A percentile compares a stretch with the other conserved stretches of the same genome.
Evolutionary conservation across 2,113 vertebrate genomes (phyloP).

Genomic region (Ceyx margarethae): DNA sequence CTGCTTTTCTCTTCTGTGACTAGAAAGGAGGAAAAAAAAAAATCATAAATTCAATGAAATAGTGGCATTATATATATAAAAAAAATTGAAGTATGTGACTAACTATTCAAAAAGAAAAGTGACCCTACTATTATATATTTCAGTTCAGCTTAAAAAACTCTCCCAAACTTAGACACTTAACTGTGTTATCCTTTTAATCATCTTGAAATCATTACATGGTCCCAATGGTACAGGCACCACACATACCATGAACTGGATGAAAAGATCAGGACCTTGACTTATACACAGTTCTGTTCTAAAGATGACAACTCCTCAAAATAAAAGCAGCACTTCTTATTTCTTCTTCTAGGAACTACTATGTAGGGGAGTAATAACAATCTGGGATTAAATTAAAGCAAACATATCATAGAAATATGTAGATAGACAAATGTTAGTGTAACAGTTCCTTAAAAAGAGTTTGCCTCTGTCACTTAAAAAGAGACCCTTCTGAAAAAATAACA

Average conservation of each 20-base stretch:
- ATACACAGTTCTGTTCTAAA: neutral
- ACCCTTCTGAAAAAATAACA: neutral
- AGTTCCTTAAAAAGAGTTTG: neutral
- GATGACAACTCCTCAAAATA: neutral
- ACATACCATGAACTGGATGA: neutral
- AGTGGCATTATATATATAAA: neutral
- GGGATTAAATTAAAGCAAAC: neutral
- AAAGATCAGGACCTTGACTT: neutral
- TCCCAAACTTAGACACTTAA: neutral
- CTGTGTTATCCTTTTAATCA: neutral
- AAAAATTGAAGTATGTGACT: neutral
- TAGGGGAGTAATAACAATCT: neutral
- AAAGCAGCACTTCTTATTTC: neutral
- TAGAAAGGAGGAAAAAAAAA: constrained; percentile 55
- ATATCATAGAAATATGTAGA: neutral
- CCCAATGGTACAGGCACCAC: neutral
- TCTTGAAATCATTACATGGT: neutral
- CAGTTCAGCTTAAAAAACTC: neutral
- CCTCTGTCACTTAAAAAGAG: neutral
- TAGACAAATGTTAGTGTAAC: neutral
- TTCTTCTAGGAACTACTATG: neutral
- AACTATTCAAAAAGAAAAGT: constrained; percentile 20
- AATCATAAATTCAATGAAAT: constrained; percentile 25
- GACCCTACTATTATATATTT: neutral
- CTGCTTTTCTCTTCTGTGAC: constrained; percentile 86